Evolutionary conservation across 2,797 vertebrate species (phyloP).

Genomic region (Cirrhinus mrigala): DNA sequence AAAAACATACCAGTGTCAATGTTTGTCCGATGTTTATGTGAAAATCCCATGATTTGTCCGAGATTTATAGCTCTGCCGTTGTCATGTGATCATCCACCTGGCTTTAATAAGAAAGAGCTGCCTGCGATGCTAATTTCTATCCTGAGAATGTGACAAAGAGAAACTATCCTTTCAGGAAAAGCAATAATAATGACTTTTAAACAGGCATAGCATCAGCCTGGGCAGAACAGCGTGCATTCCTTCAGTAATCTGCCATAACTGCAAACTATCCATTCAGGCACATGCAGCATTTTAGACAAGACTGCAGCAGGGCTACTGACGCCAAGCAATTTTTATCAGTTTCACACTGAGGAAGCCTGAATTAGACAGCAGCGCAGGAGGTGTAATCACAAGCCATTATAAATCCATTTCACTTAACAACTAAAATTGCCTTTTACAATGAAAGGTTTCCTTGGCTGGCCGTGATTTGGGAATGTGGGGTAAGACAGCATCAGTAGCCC

Average conservation of each 20-base stretch:
- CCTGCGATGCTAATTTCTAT: background rate
- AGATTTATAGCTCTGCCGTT: conserved; percentile 54
- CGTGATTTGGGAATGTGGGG: conserved; percentile 37
- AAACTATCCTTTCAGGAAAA: conserved; percentile 17
- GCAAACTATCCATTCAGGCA: conserved; percentile 45
- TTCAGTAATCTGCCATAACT: conserved; percentile 35
- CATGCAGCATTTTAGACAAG: conserved; percentile 43
- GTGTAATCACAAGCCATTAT: conserved; percentile 55
- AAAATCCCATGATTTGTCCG: conserved; percentile 2
- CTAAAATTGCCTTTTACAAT: conserved; percentile 46
- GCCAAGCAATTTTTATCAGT: conserved; percentile 42
- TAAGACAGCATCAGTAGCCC: conserved; percentile 21
- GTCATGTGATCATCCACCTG: conserved; percentile 32
- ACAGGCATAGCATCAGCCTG: conserved; percentile 38
- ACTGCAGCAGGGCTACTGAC: conserved; percentile 34
- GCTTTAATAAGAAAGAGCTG: conserved; percentile 17
- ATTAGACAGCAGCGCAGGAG: conserved; percentile 20
- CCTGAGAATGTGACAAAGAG: conserved; percentile 33
- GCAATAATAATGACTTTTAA: conserved; percentile 45
- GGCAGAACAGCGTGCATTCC: conserved; percentile 35
- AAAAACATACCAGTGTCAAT: background rate
- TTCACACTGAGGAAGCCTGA: conserved; percentile 45
- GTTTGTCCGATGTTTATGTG: background rate
- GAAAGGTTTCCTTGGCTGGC: conserved; percentile 47
- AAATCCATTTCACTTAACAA: conserved; percentile 52